These are phyloP conservation scores for Globodera ellingtonae DNA, from an alignment of 1,140 invertebrate species.

Conservation along the genomic window DNA sequence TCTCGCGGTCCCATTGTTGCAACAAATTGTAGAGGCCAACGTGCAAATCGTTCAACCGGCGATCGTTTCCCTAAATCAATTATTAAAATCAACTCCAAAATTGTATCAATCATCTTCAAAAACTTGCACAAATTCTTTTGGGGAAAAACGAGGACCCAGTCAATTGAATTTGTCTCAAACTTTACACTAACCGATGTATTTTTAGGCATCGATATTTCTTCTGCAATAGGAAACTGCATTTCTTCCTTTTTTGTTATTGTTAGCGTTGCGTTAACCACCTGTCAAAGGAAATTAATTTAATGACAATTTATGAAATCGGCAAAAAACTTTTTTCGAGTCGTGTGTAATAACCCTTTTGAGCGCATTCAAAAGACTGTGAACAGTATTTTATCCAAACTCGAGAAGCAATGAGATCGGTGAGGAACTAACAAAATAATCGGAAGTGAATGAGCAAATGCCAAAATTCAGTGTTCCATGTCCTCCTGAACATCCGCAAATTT, in stretches of 20 bases:
- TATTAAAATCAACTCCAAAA: no score
- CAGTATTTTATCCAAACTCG: neutral
- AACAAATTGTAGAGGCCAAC: constrained; percentile 11
- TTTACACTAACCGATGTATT: neutral
- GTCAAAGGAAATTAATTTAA: neutral
- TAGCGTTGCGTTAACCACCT: neutral
- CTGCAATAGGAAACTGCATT: neutral
- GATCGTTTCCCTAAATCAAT: constrained; percentile 5
- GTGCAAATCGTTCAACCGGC: constrained; percentile 7
- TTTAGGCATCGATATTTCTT: neutral
- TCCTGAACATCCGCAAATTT: constrained; percentile 23
- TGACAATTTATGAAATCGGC: neutral
- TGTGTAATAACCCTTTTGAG: neutral
- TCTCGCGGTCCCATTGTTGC: constrained; percentile 11
- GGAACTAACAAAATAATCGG: neutral
- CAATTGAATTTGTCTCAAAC: neutral
- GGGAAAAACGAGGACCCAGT: neutral
- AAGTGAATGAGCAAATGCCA: neutral
- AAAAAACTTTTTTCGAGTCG: neutral
- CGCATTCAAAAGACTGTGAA: neutral
- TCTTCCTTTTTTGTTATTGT: neutral
- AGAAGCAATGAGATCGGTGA: neutral
- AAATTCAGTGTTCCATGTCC: constrained; percentile 7
- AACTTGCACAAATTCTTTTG: neutral
- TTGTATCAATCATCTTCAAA: no score